phyloP scores from a whole-genome alignment of 2,888 invertebrate species.

The Salticus scenicus region DNA sequence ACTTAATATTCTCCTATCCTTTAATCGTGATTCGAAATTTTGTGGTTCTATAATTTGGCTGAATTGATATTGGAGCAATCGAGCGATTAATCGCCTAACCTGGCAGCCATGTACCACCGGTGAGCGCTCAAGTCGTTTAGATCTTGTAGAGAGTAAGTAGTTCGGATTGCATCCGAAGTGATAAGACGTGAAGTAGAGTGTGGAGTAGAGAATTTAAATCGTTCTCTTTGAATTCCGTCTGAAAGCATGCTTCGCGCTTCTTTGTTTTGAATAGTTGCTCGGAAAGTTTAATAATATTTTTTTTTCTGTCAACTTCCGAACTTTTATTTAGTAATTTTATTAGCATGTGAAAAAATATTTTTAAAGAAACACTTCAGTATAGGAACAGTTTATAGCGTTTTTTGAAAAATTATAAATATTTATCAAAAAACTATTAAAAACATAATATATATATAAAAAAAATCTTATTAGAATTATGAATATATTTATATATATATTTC shows the following conservation, averaged over 20 bases:
- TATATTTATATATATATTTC: too few species aligned
- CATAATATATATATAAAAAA: too few species aligned
- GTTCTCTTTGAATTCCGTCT: not conserved
- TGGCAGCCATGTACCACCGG: conserved; percentile 39
- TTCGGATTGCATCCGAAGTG: conserved; percentile 58
- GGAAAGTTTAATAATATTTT: not conserved
- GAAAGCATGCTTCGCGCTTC: not conserved
- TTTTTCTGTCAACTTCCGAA: not conserved
- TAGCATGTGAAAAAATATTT: not conserved
- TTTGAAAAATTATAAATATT: too few species aligned
- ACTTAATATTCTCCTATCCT: not conserved
- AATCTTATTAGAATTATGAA: too few species aligned
- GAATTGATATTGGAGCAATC: not conserved
- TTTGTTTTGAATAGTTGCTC: conserved; percentile 19
- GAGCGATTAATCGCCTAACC: conserved; percentile 41
- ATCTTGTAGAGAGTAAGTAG: conserved; percentile 55
- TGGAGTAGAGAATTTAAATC: not conserved
- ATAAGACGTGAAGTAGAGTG: conserved; percentile 51
- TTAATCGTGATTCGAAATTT: not conserved
- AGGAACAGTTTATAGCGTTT: too few species aligned
- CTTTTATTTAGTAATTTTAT: not conserved
- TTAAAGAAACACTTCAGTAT: not conserved
- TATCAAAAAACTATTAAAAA: too few species aligned
- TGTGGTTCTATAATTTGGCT: not conserved
- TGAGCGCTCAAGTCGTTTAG: conserved; percentile 56